phyloP scores from a whole-genome alignment of 2,797 vertebrate species.

The Euthynnus affinis region DNA sequence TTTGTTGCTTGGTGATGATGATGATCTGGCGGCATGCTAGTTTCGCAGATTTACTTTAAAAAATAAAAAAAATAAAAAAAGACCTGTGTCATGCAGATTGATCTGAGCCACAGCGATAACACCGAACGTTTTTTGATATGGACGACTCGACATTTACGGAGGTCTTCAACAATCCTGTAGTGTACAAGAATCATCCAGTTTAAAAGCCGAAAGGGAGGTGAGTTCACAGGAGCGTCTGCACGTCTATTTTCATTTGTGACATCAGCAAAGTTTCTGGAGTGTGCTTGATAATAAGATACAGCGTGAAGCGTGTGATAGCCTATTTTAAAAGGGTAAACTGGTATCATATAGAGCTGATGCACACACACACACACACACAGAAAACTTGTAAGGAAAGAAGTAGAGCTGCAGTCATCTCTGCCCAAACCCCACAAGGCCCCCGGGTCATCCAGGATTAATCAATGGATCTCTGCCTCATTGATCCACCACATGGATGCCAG shows the following conservation, averaged over 20 bases:
- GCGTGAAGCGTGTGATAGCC: background rate
- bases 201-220: background rate
- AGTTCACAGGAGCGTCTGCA: background rate
- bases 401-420: constrained; percentile 37
- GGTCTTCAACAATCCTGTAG: background rate
- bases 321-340: too few relatives aligned
- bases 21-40: constrained; percentile 5
- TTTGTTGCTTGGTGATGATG: background rate
- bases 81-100: background rate
- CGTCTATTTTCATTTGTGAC: background rate
- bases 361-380: background rate
- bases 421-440: constrained; percentile 33
- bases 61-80: too few relatives aligned
- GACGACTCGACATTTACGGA: constrained; percentile 22
- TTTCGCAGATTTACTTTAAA: constrained; percentile 34
- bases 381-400: constrained; percentile 17
- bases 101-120: constrained; percentile 30
- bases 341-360: background rate
- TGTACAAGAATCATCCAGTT: background rate
- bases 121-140: constrained; percentile 26
- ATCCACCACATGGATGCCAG: constrained; percentile 61
- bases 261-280: constrained; percentile 3
- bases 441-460: constrained; percentile 70
- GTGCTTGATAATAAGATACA: background rate
- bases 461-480: constrained; percentile 69